phyloP scores from a whole-genome alignment of 2,888 invertebrate species.

The Acleris literana region DNA sequence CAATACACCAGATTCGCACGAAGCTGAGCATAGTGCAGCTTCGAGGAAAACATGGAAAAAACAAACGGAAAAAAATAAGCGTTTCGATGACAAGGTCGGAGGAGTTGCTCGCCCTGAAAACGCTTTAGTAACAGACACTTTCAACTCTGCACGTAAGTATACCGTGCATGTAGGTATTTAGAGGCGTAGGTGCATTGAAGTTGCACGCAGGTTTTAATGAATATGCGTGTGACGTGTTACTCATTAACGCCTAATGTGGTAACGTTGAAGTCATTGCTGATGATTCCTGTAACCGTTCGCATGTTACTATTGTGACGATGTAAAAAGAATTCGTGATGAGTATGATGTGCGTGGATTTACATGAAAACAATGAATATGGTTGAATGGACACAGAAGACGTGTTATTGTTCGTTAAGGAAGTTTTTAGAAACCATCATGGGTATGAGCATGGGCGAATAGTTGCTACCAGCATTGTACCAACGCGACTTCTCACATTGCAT shows the following conservation, averaged over 20 bases:
- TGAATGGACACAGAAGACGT: no score
- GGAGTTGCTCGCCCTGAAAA: constrained; percentile 74
- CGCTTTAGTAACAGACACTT: constrained; percentile 64
- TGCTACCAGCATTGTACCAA: no score
- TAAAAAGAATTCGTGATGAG: background rate
- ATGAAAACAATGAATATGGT: no score
- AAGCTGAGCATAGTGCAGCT: constrained; percentile 49
- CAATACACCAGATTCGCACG: constrained; percentile 44
- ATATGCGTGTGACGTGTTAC: constrained; percentile 12
- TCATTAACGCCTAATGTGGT: background rate
- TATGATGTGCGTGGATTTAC: no score
- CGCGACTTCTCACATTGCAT: no score
- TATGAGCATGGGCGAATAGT: no score
- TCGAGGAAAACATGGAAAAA: constrained; percentile 74
- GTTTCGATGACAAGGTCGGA: constrained; percentile 70
- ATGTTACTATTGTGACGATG: background rate
- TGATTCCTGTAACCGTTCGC: background rate
- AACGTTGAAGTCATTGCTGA: background rate
- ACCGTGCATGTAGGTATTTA: constrained; percentile 18
- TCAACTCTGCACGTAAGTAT: constrained; percentile 50
- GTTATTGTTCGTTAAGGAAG: no score
- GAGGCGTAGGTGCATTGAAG: constrained; percentile 47
- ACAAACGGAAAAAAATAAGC: constrained; percentile 72
- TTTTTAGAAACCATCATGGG: no score
- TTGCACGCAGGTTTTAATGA: constrained; percentile 10